Evolutionary conservation across 1,140 invertebrate genomes (phyloP), one percentile per base, ranked within the genome.

Genomic region (Monochamus saltuarius): DNA sequence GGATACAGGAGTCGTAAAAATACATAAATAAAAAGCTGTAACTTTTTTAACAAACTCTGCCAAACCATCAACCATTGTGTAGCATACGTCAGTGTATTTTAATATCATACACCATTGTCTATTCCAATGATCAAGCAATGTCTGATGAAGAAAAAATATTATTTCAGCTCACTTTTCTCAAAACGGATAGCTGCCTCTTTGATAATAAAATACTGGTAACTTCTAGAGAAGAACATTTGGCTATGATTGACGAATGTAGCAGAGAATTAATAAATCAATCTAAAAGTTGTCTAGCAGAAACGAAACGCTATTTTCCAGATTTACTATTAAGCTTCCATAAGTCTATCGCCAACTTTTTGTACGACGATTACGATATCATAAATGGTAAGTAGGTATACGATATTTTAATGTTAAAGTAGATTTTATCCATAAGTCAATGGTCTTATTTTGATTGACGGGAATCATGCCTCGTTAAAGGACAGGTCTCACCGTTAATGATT

Each of bases 271-370:
- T 59, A 0, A 46, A 40, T 34, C 46, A 53, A 47, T 39, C 56
- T 11, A 36, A 54, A 42, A 17, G 16, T 29, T 62, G 61, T 42
- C 34, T 62, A 19, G 14, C 55, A 10, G 39, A 40, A 0, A 16
- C 52, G 7, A 46, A 62, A 47, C 52, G 59, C 42, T 59, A 62
- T 43, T 62, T 51, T 29, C 61, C 61, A 1, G 34, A 62, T 49
- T 62, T 62, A 22, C 37, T 46, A 7, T 47, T 53, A n/a, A 50
- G 49, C 39, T 9, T 58, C 7, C 11, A 36, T 19, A 35, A 53
- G 17, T 52, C 49, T 22, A 3, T 62, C 8, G 42, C 59, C 8
- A 50, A 54, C 1, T 58, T 54, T 16, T 29, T 59, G 34, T 62
- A 53, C 16, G 50, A 52, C 17, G 56, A 62, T 34, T 16, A 40